phyloP scores from a whole-genome alignment of 2,797 vertebrate species.

The Scolopax bukidnonensis region DNA sequence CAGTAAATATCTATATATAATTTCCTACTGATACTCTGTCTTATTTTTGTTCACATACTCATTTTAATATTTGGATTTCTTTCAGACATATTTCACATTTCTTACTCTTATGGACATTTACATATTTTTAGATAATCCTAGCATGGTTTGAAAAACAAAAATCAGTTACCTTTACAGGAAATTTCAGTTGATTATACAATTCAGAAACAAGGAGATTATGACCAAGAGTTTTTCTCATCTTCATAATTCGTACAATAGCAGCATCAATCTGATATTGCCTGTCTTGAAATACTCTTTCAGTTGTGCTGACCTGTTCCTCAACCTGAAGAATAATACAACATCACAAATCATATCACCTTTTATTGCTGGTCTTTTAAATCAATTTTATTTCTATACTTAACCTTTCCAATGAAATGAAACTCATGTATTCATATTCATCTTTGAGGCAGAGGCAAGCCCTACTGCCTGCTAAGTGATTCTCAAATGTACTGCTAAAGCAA shows the following conservation, averaged over 20 bases:
- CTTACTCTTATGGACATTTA: background rate
- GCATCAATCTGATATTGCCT: slow-evolving; percentile 95
- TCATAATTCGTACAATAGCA: slow-evolving; percentile 94
- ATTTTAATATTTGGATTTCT: background rate
- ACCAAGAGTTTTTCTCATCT: slow-evolving; percentile 94
- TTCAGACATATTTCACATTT: background rate
- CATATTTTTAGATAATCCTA: background rate
- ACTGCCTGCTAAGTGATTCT: background rate
- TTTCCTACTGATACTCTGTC: background rate
- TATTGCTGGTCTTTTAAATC: background rate
- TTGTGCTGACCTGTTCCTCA: slow-evolving; percentile 94
- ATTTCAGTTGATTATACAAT: slow-evolving; percentile 93
- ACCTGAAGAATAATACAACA: slow-evolving; percentile 76
- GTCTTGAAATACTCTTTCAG: slow-evolving; percentile 93
- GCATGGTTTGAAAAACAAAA: background rate
- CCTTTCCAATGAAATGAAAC: background rate
- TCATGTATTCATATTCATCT: background rate
- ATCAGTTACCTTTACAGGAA: slow-evolving; percentile 89
- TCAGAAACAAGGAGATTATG: slow-evolving; percentile 94
- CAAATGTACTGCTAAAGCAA: background rate
- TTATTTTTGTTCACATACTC: background rate
- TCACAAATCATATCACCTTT: background rate
- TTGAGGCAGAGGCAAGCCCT: background rate
- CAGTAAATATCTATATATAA: background rate
- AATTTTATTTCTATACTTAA: background rate